Evolutionary conservation across 2,113 vertebrate genomes (phyloP).

Genomic region (Taxidea taxus): DNA sequence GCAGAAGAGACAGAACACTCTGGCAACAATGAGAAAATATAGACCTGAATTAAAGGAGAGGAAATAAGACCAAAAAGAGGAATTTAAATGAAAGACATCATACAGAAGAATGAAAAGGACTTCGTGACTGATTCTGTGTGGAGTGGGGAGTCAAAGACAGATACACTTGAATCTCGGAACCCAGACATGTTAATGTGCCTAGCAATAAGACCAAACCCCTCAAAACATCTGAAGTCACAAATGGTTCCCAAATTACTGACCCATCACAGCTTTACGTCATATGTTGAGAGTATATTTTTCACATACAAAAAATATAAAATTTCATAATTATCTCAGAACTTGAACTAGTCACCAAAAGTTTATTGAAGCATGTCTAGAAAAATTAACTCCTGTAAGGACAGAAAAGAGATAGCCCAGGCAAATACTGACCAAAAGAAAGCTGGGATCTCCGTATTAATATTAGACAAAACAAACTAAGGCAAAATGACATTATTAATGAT

Average conservation of each 20-base stretch:
- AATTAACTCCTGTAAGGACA: neutral
- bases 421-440: neutral
- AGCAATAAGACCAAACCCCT: neutral
- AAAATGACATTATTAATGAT: neutral
- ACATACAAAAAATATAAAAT: neutral
- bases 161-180: neutral
- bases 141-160: neutral
- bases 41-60: neutral
- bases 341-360: neutral
- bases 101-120: neutral
- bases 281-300: neutral
- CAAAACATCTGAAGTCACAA: neutral
- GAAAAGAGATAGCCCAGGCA: neutral
- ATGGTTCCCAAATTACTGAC: neutral
- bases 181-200: neutral
- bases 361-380: neutral
- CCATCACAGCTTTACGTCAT: neutral
- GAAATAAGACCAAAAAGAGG: neutral
- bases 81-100: neutral
- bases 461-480: neutral
- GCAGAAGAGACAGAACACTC: neutral
- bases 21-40: neutral
- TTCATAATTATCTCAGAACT: conserved; percentile 12
- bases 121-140: neutral
- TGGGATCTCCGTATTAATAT: neutral